Evolutionary conservation across 2,113 vertebrate species (phyloP), one percentile per base, ranked within the genome.

Genomic region (Neogobius melanostomus): DNA sequence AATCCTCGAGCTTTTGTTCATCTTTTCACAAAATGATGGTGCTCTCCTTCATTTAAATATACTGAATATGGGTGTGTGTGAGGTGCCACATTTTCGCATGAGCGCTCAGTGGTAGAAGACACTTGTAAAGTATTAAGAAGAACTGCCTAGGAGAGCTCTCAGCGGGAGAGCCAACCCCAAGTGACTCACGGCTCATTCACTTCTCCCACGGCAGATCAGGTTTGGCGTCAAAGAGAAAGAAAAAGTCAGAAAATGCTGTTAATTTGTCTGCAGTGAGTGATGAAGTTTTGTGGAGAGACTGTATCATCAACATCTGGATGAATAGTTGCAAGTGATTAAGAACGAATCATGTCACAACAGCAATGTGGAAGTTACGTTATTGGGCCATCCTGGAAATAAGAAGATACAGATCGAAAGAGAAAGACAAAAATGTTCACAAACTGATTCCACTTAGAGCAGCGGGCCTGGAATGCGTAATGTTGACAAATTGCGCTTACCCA

Each of bases 131-230:
- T 10, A 51, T 42, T 59, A 4, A 59, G 21, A 59, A 11, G 28
- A 44, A 12, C 12, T 11, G 43, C 57, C 57, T 60, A 11, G 5
- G 57, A 60, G 11, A 60, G 36, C 36, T 60, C 57, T 60, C 56
- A 6, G 57, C 12, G 28, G 28, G 36, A 43, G 57, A 12, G 11
- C 36, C 4, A 43, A 14, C 57, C 7, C 28, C 28, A 51, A 44
- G 5, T 15, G 57, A 60, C 36, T 60, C 57, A 60, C 57, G 8
- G 57, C 57, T 44, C 57, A 60, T 43, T 43, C 57, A 43, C 57
- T 43, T 14, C 36, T 60, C 28, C 28, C 28, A 36, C 28, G 28
- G 28, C 28, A 51, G 49, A 51, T 12, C 49, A 51, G 49, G 11
- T 11, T 51, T 36, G 28, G 28, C 3, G 28, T 36, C 28, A 36